These are phyloP conservation scores for Pungitius pungitius DNA, from an alignment of 2,113 vertebrate species.

Conservation along the genomic window DNA sequence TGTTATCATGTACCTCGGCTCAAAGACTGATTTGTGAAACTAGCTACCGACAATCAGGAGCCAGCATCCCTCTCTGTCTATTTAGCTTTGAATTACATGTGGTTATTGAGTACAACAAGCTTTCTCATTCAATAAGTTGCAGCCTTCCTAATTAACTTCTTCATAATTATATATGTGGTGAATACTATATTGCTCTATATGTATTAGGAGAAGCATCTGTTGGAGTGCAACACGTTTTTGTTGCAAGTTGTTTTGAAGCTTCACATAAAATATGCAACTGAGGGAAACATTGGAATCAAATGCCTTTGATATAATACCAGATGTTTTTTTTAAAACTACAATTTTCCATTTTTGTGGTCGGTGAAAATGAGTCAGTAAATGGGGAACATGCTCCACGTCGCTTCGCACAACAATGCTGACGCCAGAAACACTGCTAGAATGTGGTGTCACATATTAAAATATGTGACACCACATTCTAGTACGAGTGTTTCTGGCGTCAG, in stretches of 20 bases:
- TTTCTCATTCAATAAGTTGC: not conserved
- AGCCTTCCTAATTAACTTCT: not conserved
- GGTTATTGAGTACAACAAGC: too few species aligned
- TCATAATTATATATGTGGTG: not conserved
- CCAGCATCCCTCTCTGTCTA: too few species aligned
- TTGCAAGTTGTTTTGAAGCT: too few species aligned
- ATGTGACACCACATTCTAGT: too few species aligned
- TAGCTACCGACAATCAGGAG: too few species aligned
- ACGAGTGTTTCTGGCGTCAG: too few species aligned
- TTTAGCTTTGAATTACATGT: too few species aligned
- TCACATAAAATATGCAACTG: too few species aligned
- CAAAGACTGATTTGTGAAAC: conserved; percentile 32
- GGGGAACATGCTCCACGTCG: conserved; percentile 60
- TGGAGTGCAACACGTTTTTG: not conserved
- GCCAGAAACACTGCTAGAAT: conserved; percentile 59
- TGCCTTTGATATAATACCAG: conserved; percentile 73
- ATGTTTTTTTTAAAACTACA: conserved; percentile 17
- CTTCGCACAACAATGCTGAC: conserved; percentile 33
- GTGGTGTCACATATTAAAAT: conserved; percentile 50
- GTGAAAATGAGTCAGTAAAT: conserved; percentile 65
- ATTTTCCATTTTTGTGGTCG: conserved; percentile 25
- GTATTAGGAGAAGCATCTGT: not conserved
- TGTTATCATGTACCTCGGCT: conserved; percentile 16
- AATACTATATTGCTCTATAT: too few species aligned
- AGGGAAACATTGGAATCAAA: not conserved